These are phyloP conservation scores for Poeciliopsis turneri DNA, from an alignment of 2,797 vertebrate genomes.

Conservation along the genomic window DNA sequence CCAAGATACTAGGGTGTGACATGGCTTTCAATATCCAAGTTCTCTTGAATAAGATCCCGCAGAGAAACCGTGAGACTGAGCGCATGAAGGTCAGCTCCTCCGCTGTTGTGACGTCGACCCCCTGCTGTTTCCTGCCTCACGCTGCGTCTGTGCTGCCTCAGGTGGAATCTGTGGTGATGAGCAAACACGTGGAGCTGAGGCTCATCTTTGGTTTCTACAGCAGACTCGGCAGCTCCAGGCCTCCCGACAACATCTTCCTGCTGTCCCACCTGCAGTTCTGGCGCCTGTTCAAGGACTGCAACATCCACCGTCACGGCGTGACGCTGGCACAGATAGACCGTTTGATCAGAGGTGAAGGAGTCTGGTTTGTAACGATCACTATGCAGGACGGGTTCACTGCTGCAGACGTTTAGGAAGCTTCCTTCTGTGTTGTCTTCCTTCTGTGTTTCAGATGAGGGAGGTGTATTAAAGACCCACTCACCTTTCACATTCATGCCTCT, in stretches of 20 bases:
- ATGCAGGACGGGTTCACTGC: too few relatives aligned
- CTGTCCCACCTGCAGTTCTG: slow-evolving; percentile 90
- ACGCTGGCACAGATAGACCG: slow-evolving; percentile 84
- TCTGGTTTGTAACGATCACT: background rate
- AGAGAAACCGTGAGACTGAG: slow-evolving; percentile 71
- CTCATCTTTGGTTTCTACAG: slow-evolving; percentile 89
- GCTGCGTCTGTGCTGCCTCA: slow-evolving; percentile 53
- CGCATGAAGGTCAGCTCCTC: slow-evolving; percentile 78
- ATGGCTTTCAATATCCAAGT: slow-evolving; percentile 77
- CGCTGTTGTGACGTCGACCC: background rate
- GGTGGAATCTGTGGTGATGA: slow-evolving; percentile 84
- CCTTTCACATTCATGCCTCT: slow-evolving; percentile 82
- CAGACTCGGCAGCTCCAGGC: slow-evolving; percentile 76
- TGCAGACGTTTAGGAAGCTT: background rate
- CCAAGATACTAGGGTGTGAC: slow-evolving; percentile 68
- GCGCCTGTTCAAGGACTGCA: slow-evolving; percentile 92
- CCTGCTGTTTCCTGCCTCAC: background rate
- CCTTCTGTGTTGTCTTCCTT: background rate
- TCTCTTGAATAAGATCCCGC: slow-evolving; percentile 79
- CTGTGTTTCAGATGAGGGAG: slow-evolving; percentile 53
- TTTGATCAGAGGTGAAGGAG: slow-evolving; percentile 75
- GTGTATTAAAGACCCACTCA: slow-evolving; percentile 74
- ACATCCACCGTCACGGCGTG: slow-evolving; percentile 78
- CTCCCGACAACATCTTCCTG: slow-evolving; percentile 79
- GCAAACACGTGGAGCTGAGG: slow-evolving; percentile 79